Percentiles rank a stretch among this genome's conserved stretches.
These are phyloP conservation scores for Lomographa bimaculata DNA, from an alignment of 2,888 invertebrate genomes.

Conservation along the genomic window DNA sequence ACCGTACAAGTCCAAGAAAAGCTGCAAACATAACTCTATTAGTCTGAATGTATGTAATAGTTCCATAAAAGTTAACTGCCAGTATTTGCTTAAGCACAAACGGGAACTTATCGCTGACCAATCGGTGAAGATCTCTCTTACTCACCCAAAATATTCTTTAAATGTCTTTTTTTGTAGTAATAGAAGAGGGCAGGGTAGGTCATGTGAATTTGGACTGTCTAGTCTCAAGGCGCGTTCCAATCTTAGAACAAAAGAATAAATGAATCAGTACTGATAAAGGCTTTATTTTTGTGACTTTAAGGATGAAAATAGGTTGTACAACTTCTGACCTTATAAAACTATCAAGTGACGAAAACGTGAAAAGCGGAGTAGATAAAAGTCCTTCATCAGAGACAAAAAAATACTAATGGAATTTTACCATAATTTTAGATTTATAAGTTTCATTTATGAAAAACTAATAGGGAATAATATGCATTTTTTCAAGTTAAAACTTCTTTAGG, in stretches of 20 bases:
- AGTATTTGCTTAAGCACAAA: conserved; percentile 69
- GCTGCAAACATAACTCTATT: conserved; percentile 65
- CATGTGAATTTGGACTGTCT: conserved; percentile 60
- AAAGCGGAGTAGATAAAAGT: conserved; percentile 38
- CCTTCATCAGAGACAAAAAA: background rate
- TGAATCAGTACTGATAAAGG: conserved; percentile 35
- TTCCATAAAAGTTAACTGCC: conserved; percentile 72
- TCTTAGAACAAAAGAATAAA: conserved; percentile 64
- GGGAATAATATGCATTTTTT: no score
- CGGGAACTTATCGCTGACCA: conserved; percentile 48
- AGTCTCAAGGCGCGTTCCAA: conserved; percentile 57
- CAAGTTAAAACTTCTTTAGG: no score
- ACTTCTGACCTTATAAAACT: conserved; percentile 53
- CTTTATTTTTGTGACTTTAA: conserved; percentile 43
- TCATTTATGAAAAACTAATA: no score
- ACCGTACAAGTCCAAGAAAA: conserved; percentile 36
- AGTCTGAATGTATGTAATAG: conserved; percentile 66
- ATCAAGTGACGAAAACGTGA: conserved; percentile 57
- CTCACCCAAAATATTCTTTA: conserved; percentile 30
- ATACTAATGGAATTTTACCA: conserved; percentile 4
- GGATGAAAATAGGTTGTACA: conserved; percentile 42
- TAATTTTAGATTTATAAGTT: no score
- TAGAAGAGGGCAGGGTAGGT: conserved; percentile 42
- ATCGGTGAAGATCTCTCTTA: conserved; percentile 39
- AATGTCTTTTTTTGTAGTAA: conserved; percentile 35